Conservation (phyloP, 92 coral and sea anemone species). For the Actinernus sp. region DNA sequence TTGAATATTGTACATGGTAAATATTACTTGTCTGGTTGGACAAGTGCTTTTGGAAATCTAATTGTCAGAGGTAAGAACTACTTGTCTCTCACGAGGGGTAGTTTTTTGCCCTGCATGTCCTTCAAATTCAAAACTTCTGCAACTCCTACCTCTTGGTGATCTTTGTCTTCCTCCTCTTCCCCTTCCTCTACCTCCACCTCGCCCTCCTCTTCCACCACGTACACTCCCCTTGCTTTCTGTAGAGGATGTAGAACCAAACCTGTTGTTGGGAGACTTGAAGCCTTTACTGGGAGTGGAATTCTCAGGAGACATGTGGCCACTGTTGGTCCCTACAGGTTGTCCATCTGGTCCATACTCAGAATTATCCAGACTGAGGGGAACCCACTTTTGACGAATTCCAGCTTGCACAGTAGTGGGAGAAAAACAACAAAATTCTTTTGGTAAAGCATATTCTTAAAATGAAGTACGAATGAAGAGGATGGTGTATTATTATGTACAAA, state of each 20-base stretch:
- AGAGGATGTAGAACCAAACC: slow-evolving; percentile 73
- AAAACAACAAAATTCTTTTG: no score
- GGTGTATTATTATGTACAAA: no score
- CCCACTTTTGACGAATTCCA: slow-evolving; percentile 92
- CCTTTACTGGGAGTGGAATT: slow-evolving; percentile 64
- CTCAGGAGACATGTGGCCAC: slow-evolving; percentile 74
- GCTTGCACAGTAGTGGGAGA: slow-evolving; percentile 1
- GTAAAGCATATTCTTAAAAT: no score
- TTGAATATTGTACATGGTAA: no score
- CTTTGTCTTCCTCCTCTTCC: slow-evolving; percentile 94
- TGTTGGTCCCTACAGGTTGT: slow-evolving; percentile 11
- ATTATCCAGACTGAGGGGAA: slow-evolving; percentile 87
- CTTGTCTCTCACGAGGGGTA: no score
- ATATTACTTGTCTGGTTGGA: no score
- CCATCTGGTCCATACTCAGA: slow-evolving; percentile 57
- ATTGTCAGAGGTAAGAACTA: no score
- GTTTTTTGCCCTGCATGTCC: no score
- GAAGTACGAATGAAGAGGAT: no score
- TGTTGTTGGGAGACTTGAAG: slow-evolving; percentile 82
- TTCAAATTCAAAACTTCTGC: no score
- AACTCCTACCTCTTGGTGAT: slow-evolving; percentile 85
- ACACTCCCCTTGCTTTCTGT: slow-evolving; percentile 49
- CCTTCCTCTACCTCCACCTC: slow-evolving; percentile 96
- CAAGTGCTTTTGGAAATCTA: no score
- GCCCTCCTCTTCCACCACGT: slow-evolving; percentile 84